Conservation (phyloP, 2,797 vertebrate species). For the Simalia tracyae region DNA sequence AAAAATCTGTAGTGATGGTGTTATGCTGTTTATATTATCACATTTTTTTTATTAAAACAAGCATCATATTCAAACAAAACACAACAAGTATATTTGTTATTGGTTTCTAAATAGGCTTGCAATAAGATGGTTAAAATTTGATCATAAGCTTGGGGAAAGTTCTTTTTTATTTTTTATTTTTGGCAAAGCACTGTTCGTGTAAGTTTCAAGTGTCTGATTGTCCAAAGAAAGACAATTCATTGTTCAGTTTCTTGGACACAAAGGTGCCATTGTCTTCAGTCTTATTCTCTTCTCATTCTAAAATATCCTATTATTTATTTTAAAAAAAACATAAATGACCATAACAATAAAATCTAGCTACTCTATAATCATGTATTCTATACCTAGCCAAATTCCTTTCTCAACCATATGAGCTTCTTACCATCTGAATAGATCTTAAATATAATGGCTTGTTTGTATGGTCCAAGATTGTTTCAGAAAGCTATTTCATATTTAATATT, state of each 20-base stretch:
- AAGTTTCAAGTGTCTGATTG: slow-evolving; percentile 65
- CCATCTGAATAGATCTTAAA: slow-evolving; percentile 23
- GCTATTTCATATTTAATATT: background rate
- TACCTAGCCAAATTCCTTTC: slow-evolving; percentile 27
- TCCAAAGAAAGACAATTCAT: slow-evolving; percentile 63
- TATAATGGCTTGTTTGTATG: slow-evolving; percentile 17
- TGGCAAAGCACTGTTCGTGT: slow-evolving; percentile 50
- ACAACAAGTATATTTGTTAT: slow-evolving; percentile 51
- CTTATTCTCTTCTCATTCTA: slow-evolving; percentile 23
- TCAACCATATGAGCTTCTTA: slow-evolving; percentile 10
- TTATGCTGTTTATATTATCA: slow-evolving; percentile 44
- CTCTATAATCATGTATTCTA: slow-evolving; percentile 29
- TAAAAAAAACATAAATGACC: slow-evolving; percentile 15
- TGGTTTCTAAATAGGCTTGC: slow-evolving; percentile 68
- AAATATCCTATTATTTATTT: slow-evolving; percentile 27
- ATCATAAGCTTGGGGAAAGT: slow-evolving; percentile 34
- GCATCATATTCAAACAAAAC: slow-evolving; percentile 40
- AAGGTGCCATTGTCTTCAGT: slow-evolving; percentile 24
- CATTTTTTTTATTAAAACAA: slow-evolving; percentile 55
- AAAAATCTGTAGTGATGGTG: slow-evolving; percentile 22
- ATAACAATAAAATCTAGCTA: slow-evolving; percentile 9
- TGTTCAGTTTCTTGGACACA: slow-evolving; percentile 62
- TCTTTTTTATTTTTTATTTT: slow-evolving; percentile 47
- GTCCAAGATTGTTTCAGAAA: slow-evolving; percentile 16
- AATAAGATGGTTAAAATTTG: slow-evolving; percentile 69